Conservation (phyloP, 2,113 vertebrate genomes). For the Cyprichromis sp. region DNA sequence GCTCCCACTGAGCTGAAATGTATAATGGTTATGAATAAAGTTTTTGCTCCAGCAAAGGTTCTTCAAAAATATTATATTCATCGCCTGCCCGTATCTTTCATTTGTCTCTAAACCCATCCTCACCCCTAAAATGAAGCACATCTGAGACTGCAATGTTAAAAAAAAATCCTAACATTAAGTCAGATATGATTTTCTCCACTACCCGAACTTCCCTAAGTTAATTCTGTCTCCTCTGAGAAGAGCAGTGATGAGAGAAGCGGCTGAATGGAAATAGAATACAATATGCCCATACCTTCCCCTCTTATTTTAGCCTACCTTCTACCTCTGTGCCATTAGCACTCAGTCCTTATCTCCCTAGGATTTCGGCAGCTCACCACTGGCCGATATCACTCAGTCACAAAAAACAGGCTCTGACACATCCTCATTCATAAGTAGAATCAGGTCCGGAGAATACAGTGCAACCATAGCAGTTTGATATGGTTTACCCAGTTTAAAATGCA, state of each 20-base stretch:
- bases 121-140: not conserved
- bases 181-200: not conserved
- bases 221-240: not conserved
- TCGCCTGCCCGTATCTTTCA: not conserved
- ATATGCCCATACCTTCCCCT: not conserved
- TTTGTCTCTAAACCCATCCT: not conserved
- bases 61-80: not conserved
- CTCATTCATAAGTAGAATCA: not conserved
- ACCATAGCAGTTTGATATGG: not conserved
- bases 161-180: not conserved
- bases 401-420: not conserved
- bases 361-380: conserved; percentile 23
- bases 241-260: not conserved
- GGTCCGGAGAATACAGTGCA: not conserved
- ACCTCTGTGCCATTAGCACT: conserved; percentile 9
- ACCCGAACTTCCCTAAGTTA: conserved; percentile 5
- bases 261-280: not conserved
- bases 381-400: not conserved
- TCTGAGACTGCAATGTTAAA: not conserved
- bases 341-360: conserved; percentile 25
- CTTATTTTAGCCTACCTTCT: not conserved
- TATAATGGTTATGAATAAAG: not conserved
- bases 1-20: not conserved
- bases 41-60: not conserved
- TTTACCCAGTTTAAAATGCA: conserved; percentile 1